Evolutionary conservation across 2,113 vertebrate species (phyloP), one percentile per base, ranked within the genome.

Genomic region (Atlantisia rogersi): DNA sequence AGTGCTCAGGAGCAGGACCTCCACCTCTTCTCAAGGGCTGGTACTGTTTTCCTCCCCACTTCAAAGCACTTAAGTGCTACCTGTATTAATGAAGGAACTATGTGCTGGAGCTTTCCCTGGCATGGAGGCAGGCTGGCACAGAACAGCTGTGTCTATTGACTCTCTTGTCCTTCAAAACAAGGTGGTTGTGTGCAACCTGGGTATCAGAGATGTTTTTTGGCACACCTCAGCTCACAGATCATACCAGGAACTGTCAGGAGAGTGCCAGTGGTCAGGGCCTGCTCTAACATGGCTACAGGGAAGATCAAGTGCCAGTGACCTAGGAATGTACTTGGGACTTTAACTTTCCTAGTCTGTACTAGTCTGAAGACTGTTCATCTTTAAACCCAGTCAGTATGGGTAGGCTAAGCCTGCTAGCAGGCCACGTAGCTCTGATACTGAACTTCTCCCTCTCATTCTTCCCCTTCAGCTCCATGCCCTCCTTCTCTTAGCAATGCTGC

Each of bases 101-200:
- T 6, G 58, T 10, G 19, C 31, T 0, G 2, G 74, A 60, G 21
- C n/a, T 64, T 53, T 48, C 15, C 50, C 26, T 59, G 39, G 22
- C n/a, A 70, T n/a, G 42, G 69, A 71, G 44, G 31, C 29, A 12
- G 56, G 17, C 32, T 53, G 35, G 40, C 48, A 69, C 65, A 59
- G 25, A 73, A 68, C 32, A 58, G 25, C n/a, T 1, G 0, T n/a
- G 7, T 44, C 85, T 52, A 3, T 37, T 0, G 1, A 75, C 42
- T 80, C 40, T 68, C 42, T 74, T 35, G 50, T 7, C 21, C n/a
- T 84, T 83, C 60, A 62, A 31, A 83, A 53, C 15, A 29, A 1
- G 16, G 6, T 59, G 37, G 19, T 28, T n/a, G 11, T 8, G 4
- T 64, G 55, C 29, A 52, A 12, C n/a, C 37, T 75, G 50, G 3